Evolutionary conservation across 2,888 invertebrate genomes (phyloP).

Genomic region (Herminia tarsipennalis): DNA sequence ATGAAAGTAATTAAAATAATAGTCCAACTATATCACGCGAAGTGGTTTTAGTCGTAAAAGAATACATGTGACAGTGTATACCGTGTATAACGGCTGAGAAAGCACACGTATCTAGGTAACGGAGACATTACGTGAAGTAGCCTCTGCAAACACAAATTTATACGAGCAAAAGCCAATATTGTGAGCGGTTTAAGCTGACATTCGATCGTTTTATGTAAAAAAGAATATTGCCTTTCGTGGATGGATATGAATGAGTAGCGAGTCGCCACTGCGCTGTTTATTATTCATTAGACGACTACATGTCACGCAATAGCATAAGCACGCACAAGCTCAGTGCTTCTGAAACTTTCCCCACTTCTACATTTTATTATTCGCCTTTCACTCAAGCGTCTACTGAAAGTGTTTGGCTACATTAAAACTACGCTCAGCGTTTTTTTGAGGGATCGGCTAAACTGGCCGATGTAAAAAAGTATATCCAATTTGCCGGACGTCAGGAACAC

Average conservation of each 20-base stretch:
- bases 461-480: constrained; percentile 52
- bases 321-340: constrained; percentile 77
- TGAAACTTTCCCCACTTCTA: constrained; percentile 67
- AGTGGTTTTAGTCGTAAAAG: constrained; percentile 62
- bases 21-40: constrained; percentile 75
- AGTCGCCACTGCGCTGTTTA: constrained; percentile 79
- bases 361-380: constrained; percentile 49
- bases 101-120: constrained; percentile 50
- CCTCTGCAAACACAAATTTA: constrained; percentile 52
- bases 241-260: constrained; percentile 81
- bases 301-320: constrained; percentile 79
- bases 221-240: constrained; percentile 76
- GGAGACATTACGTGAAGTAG: constrained; percentile 35
- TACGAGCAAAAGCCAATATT: constrained; percentile 59
- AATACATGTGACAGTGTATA: constrained; percentile 52
- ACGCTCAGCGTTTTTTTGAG: constrained; percentile 15
- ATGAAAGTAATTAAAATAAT: constrained; percentile 83
- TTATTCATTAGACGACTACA: constrained; percentile 82
- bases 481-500: constrained; percentile 55
- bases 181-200: constrained; percentile 61
- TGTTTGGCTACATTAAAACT: constrained; percentile 26
- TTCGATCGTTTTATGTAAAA: constrained; percentile 74
- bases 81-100: constrained; percentile 17
- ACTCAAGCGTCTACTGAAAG: constrained; percentile 26
- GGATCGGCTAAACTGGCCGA: constrained; percentile 24